Evolutionary conservation across 2,113 vertebrate genomes (phyloP).

Genomic region (Calidris pugnax): DNA sequence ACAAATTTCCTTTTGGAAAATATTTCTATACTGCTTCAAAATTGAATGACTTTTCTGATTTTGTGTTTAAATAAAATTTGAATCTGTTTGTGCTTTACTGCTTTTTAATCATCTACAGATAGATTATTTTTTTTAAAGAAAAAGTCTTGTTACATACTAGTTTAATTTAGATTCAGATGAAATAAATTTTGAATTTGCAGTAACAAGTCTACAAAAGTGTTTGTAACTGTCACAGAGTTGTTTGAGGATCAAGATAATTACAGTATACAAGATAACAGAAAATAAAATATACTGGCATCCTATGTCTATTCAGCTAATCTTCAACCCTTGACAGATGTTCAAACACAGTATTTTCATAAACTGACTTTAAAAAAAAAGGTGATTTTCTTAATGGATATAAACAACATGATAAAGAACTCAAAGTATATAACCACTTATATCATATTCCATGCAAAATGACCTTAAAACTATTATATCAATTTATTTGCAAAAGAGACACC

Average conservation of each 20-base stretch:
- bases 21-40: slow-evolving; percentile 63
- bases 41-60: slow-evolving; percentile 33
- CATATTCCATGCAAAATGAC: background rate
- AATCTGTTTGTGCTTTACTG: slow-evolving; percentile 66
- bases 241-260: slow-evolving; percentile 78
- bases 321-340: slow-evolving; percentile 70
- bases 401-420: slow-evolving; percentile 52
- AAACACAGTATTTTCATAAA: slow-evolving; percentile 70
- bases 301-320: slow-evolving; percentile 70
- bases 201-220: slow-evolving; percentile 70
- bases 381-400: slow-evolving; percentile 67
- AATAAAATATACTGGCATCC: slow-evolving; percentile 68
- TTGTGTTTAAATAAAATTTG: slow-evolving; percentile 68
- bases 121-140: slow-evolving; percentile 52
- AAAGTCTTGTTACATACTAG: slow-evolving; percentile 58
- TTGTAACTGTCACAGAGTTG: slow-evolving; percentile 67
- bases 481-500: background rate
- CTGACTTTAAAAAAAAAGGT: slow-evolving; percentile 49
- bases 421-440: slow-evolving; percentile 19
- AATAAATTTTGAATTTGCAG: slow-evolving; percentile 74
- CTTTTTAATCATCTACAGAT: slow-evolving; percentile 66
- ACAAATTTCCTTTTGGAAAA: slow-evolving; percentile 57
- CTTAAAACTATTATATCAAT: background rate
- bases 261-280: slow-evolving; percentile 68
- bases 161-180: slow-evolving; percentile 75